A percentile compares a stretch with the other conserved stretches of the same genome.
phyloP scores from a whole-genome alignment of 2,113 vertebrate genomes.

The Muntiacus reevesi region DNA sequence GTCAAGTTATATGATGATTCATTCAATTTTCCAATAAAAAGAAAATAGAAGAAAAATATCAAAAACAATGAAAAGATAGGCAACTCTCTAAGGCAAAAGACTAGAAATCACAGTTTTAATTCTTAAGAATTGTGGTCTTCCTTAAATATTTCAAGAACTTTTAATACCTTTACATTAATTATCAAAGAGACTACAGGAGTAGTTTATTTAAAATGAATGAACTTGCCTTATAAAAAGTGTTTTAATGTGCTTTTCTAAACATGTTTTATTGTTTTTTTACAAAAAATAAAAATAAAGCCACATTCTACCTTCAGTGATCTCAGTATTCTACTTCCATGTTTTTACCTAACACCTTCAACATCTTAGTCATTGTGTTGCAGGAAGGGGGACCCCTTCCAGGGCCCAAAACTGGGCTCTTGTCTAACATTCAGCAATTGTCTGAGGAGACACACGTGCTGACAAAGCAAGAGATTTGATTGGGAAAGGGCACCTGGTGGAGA shows the following conservation, averaged over 20 bases:
- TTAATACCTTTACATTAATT: constrained; percentile 15
- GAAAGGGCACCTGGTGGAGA: neutral
- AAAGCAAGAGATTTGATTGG: neutral
- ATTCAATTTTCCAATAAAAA: constrained; percentile 13
- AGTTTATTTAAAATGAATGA: constrained; percentile 55
- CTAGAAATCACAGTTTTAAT: neutral
- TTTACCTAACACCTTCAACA: neutral
- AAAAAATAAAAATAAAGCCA: neutral
- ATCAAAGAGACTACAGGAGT: neutral
- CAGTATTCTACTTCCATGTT: neutral
- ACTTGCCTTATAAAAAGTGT: neutral
- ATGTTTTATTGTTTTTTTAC: neutral
- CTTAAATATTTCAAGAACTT: constrained; percentile 50
- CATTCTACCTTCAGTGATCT: neutral
- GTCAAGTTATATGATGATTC: neutral
- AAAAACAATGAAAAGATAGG: neutral
- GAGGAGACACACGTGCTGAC: neutral
- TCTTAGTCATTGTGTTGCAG: neutral
- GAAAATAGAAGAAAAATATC: neutral
- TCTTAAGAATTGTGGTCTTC: neutral
- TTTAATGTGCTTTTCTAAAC: neutral
- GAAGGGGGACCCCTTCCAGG: neutral
- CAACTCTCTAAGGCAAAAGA: neutral
- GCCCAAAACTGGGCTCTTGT: neutral
- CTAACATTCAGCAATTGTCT: neutral